These are phyloP conservation scores for Gobio occitaniae DNA, from an alignment of 2,797 vertebrate species.

Conservation along the genomic window DNA sequence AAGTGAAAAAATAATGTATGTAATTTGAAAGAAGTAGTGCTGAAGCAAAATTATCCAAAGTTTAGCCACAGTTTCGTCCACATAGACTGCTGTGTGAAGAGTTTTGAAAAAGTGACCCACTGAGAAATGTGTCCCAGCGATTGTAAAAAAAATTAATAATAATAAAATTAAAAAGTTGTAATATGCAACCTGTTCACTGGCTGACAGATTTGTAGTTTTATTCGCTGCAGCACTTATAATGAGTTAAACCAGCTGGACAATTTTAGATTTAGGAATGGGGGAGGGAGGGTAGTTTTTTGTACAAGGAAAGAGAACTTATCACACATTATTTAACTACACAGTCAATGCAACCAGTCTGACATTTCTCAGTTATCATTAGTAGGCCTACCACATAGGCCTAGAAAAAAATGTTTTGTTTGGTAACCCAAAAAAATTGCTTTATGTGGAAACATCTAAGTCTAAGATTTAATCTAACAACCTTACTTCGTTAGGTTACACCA, in stretches of 20 bases:
- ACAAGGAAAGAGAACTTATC: background rate
- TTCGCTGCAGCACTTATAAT: conserved; percentile 17
- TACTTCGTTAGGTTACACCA: background rate
- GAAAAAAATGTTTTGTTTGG: background rate
- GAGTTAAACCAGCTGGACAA: conserved; percentile 15
- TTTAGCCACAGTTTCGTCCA: background rate
- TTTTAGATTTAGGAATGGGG: background rate
- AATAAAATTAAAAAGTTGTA: too few species aligned
- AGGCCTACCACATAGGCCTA: background rate
- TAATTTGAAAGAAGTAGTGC: background rate
- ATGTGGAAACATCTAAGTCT: background rate
- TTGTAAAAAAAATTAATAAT: background rate
- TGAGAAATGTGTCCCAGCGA: background rate
- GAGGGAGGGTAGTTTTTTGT: background rate
- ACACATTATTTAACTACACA: background rate
- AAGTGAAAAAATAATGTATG: background rate
- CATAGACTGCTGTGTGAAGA: background rate
- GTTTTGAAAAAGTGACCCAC: background rate
- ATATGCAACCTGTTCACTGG: conserved; percentile 29
- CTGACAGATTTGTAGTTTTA: conserved; percentile 24
- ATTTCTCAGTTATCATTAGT: background rate
- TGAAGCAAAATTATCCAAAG: background rate
- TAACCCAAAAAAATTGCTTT: too few species aligned
- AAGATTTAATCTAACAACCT: background rate
- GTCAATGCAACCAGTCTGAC: background rate